These are phyloP conservation scores for Umimayanthus chanpuru DNA, from an alignment of 92 coral and sea anemone species.

Conservation along the genomic window DNA sequence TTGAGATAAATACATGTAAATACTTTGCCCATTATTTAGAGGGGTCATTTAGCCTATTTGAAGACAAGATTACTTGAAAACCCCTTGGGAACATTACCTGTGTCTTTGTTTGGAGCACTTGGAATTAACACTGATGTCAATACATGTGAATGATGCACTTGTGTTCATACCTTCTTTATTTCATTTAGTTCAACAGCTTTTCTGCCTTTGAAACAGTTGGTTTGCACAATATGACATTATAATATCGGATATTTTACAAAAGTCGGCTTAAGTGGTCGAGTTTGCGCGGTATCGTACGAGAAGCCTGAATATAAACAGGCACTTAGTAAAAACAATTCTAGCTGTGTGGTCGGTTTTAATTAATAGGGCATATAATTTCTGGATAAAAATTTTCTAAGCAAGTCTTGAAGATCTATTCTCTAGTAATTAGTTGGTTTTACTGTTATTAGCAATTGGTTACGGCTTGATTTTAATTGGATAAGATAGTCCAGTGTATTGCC, in stretches of 20 bases:
- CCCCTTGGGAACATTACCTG: neutral
- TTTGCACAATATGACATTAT: no score
- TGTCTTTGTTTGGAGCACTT: neutral
- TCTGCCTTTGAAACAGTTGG: neutral
- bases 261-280: neutral
- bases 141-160: neutral
- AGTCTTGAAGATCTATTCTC: no score
- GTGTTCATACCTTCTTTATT: no score
- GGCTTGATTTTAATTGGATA: neutral
- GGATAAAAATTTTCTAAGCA: neutral
- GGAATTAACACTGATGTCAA: neutral
- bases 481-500: neutral
- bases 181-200: neutral
- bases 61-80: neutral
- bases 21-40: no score
- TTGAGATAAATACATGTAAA: no score
- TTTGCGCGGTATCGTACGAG: neutral
- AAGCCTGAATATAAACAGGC: neutral
- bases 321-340: no score
- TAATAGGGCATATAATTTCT: no score
- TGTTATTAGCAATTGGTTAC: neutral
- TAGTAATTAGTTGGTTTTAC: neutral
- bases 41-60: neutral
- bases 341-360: neutral
- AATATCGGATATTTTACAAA: neutral